These are phyloP conservation scores for Junonia oenone DNA, from an alignment of 2,888 invertebrate species.

Conservation along the genomic window DNA sequence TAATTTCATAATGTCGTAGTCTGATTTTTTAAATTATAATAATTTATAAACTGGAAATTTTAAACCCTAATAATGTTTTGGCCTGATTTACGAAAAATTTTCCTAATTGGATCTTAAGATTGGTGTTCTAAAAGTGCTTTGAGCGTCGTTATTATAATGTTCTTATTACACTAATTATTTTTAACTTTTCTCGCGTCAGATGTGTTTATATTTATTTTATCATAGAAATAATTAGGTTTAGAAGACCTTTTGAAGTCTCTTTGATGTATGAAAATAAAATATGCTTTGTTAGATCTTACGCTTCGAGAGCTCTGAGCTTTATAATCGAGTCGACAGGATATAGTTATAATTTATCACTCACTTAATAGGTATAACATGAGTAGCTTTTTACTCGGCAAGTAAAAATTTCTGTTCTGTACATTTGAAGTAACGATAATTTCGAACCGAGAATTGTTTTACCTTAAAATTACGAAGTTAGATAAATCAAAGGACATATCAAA, in stretches of 20 bases:
- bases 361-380: not conserved
- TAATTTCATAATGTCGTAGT: constrained; percentile 38
- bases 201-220: not conserved
- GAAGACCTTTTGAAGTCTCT: not conserved
- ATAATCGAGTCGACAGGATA: not conserved
- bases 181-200: not conserved
- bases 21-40: constrained; percentile 14
- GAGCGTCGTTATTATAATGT: not conserved
- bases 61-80: not conserved
- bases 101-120: not conserved
- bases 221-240: not conserved
- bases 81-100: not conserved
- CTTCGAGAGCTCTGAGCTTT: not conserved
- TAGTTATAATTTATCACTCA: not conserved
- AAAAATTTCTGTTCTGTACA: too few species aligned
- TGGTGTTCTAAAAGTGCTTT: not conserved
- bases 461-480: too few species aligned
- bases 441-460: too few species aligned
- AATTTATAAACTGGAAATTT: not conserved
- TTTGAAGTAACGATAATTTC: too few species aligned
- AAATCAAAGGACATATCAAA: too few species aligned
- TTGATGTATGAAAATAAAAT: not conserved
- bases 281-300: not conserved
- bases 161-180: not conserved
- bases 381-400: too few species aligned